Base-by-base conservation (phyloP, 2,888 invertebrate species). In the Harpalus rufipes region DNA sequence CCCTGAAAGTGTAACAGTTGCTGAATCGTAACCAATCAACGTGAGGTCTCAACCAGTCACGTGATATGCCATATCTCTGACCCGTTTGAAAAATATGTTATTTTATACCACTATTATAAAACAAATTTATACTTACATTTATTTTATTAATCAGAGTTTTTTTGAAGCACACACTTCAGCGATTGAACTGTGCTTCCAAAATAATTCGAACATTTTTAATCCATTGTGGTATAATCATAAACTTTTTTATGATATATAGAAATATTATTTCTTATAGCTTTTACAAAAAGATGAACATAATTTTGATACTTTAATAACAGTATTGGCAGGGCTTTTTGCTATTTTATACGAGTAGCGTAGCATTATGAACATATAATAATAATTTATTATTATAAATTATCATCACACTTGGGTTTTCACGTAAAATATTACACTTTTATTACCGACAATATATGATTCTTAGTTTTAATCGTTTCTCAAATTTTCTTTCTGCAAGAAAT, bases 231-330 rank as follows among this genome's bases (percentile, higher is more conserved):
- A 80, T 78, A 80, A 39, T 39, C 41, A 59, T 79, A 25, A 79
- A 79, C 78, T 78, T 59, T 51, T 32, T 78, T 78, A 78, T 18
- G 78, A 59, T 78, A 78, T 72, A 68, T 81, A 51, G 81, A 72
- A 56, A 56, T 72, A 68, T 81, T 74, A 18, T 74, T 72, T 82
- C 72, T 72, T 72, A 72, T 82, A 72, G 72, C 59, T 82, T 82
- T 59, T 82, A 82, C 25, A 82, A 72, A 82, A 82, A 78, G 63
- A 84, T 84, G 84, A 78, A 84, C 63, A 84, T 84, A 81, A 68
- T 84, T 88, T 88, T 88, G 86, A 87, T 87, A 86, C 86, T 87
- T 86, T 86, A 85, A 86, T 78, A 86, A 86, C 86, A 87, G 87
- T 87, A 87, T 87, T 87, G 85, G 86, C 86, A 86, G 85, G 86